Evolutionary conservation across 2,888 invertebrate species (phyloP), one percentile per base, ranked within the genome.

Genomic region (Prionchulus punctatus): DNA sequence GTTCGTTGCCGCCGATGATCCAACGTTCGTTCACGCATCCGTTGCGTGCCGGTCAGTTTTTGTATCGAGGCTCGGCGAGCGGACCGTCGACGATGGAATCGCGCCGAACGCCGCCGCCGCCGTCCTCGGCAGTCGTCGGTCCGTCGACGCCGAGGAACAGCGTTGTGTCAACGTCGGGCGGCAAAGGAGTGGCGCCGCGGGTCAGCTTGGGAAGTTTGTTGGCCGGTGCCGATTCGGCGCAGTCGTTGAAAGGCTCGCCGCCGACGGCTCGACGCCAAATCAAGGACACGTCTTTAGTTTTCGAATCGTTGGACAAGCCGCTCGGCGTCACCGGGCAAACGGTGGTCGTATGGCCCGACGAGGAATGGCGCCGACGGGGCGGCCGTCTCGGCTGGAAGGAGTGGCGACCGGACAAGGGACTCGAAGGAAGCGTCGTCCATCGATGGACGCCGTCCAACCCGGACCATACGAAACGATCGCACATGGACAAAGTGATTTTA

Each of bases 371-470:
- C 55, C 81, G 81, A 59, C 79, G 83, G 61, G 92, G 92, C 0
- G 91, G 92, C 0, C 43, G 87, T 61, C 84, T 84, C 50, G 82
- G 81, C 63, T 94, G 92, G 94, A 81, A 82, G 62, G 81, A 83
- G 64, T 92, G 92, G 91, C 79, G 83, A 60, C 91, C 92, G 0
- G 79, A 82, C 62, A 81, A 82, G 18, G 91, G 91, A 12, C 90
- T 91, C 89, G 88, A 89, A 66, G 92, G 92, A 59, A 79, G 81
- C 70, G 83, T 86, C 12, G 89, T 92, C 12, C 92, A 94, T 73
- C 83, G 85, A 62, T 94, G 94, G 92, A 81, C 82, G 42, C 94
- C 92, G 0, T 86, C 84, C 74, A 91, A 94, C 75, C 80, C 85
- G 54, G 89, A 91, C 70, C 82, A 84, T 0, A 81, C 82, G 63